phyloP scores from a whole-genome alignment of 2,888 invertebrate species.

The Thumatha senex region DNA sequence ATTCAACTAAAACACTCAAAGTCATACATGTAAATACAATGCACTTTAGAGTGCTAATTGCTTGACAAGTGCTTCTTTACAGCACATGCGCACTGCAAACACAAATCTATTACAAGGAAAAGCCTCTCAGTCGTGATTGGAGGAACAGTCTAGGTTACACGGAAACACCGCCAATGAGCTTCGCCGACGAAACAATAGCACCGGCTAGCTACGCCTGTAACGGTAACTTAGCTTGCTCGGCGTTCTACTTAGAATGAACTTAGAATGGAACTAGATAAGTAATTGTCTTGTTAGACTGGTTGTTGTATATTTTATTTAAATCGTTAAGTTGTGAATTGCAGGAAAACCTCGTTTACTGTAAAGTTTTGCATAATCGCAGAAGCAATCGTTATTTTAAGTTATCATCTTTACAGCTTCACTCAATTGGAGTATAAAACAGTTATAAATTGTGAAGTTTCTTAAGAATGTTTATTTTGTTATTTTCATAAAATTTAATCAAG shows the following conservation, averaged over 20 bases:
- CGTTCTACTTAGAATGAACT: slow-evolving; percentile 26
- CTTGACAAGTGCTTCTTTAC: slow-evolving; percentile 34
- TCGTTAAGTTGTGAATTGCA: neutral
- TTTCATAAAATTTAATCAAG: neutral
- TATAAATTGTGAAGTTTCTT: neutral
- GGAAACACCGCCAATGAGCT: slow-evolving; percentile 52
- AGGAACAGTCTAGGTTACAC: slow-evolving; percentile 43
- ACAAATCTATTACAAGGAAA: slow-evolving; percentile 57
- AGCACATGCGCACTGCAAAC: slow-evolving; percentile 26
- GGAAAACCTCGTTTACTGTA: neutral
- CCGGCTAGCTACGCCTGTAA: slow-evolving; percentile 56
- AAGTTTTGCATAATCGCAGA: neutral
- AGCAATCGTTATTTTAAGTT: neutral
- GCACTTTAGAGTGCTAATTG: slow-evolving; percentile 25
- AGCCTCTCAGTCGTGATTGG: slow-evolving; percentile 68
- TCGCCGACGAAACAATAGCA: slow-evolving; percentile 61
- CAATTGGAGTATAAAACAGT: neutral
- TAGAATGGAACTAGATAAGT: slow-evolving; percentile 9
- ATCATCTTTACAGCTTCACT: neutral
- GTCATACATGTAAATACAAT: too few relatives aligned
- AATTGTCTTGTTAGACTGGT: slow-evolving; percentile 1
- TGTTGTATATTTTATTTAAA: neutral
- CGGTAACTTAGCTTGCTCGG: slow-evolving; percentile 32
- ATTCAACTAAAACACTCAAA: too few relatives aligned
- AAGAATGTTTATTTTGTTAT: neutral